A percentile compares a stretch with the other conserved stretches of the same genome.
These are phyloP conservation scores for Spisula solida DNA, from an alignment of 2,888 invertebrate species.

Conservation along the genomic window DNA sequence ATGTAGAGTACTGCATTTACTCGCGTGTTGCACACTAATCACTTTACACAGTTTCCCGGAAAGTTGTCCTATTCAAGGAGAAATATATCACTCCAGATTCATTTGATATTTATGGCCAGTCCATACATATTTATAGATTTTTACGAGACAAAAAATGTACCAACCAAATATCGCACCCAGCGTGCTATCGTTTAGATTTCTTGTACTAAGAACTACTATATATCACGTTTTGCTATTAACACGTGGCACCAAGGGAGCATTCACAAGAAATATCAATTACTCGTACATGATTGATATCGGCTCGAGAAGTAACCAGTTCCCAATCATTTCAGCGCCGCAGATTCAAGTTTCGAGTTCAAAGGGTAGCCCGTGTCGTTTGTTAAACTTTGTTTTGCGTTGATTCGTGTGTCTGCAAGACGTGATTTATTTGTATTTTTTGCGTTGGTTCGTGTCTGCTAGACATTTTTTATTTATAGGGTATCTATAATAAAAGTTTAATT, in stretches of 20 bases:
- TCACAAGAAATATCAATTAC: slow-evolving; percentile 22
- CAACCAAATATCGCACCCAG: background rate
- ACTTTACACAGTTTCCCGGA: background rate
- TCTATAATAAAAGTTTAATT: too few species aligned
- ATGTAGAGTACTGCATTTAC: too few species aligned
- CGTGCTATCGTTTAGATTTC: slow-evolving; percentile 6
- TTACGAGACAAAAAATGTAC: background rate
- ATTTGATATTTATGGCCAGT: background rate
- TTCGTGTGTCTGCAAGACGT: too few species aligned
- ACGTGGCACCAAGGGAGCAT: background rate
- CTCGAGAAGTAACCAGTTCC: background rate
- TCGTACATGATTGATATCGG: background rate
- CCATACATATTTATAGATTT: background rate
- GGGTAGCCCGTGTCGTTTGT: background rate
- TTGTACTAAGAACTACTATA: background rate
- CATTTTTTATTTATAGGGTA: too few species aligned
- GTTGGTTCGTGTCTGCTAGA: too few species aligned
- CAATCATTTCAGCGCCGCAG: background rate
- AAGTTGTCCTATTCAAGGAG: background rate
- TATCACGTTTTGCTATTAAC: slow-evolving; percentile 16
- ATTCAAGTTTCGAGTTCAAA: background rate
- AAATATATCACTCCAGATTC: background rate
- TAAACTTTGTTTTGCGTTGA: background rate
- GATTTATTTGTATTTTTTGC: too few species aligned
- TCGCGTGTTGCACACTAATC: background rate